These are phyloP conservation scores for Ammodytes dubius DNA, from an alignment of 2,113 vertebrate species.

Conservation along the genomic window DNA sequence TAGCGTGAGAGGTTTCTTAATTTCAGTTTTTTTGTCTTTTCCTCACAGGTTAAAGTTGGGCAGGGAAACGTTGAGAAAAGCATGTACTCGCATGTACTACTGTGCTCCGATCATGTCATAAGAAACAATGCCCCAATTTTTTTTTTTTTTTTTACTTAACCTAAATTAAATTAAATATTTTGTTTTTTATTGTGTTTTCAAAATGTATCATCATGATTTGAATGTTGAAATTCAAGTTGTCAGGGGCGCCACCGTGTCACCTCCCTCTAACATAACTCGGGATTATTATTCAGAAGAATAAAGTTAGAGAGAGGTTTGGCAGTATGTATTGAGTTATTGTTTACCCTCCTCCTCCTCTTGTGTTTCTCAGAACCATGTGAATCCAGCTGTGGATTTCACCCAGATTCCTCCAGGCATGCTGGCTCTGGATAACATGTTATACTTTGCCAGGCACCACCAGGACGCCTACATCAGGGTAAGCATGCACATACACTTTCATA, in stretches of 20 bases:
- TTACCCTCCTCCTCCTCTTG: constrained; percentile 4
- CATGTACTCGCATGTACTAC: not conserved
- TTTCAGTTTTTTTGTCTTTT: not conserved
- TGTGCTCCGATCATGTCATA: not conserved
- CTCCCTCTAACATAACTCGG: too few species aligned
- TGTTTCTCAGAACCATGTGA: constrained; percentile 93
- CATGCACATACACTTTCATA: not conserved
- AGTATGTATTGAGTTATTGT: not conserved
- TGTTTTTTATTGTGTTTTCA: too few species aligned
- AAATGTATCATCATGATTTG: too few species aligned
- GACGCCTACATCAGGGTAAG: constrained; percentile 97
- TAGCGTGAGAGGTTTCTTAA: too few species aligned
- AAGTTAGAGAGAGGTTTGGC: constrained; percentile 4
- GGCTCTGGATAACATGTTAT: constrained; percentile 98
- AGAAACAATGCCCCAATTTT: too few species aligned
- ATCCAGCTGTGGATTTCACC: constrained; percentile 98
- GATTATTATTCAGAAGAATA: constrained; percentile 13
- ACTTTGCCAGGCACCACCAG: constrained; percentile 96
- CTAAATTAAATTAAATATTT: too few species aligned
- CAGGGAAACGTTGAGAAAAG: not conserved
- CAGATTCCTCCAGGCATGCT: constrained; percentile 99
- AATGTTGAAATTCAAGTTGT: too few species aligned
- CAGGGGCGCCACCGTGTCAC: too few species aligned
- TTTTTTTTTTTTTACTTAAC: too few species aligned
- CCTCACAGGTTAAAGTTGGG: not conserved